Evolutionary conservation across 2,888 invertebrate species (phyloP), one percentile per base, ranked within the genome.

Genomic region (Hirtodrosophila duncani): DNA sequence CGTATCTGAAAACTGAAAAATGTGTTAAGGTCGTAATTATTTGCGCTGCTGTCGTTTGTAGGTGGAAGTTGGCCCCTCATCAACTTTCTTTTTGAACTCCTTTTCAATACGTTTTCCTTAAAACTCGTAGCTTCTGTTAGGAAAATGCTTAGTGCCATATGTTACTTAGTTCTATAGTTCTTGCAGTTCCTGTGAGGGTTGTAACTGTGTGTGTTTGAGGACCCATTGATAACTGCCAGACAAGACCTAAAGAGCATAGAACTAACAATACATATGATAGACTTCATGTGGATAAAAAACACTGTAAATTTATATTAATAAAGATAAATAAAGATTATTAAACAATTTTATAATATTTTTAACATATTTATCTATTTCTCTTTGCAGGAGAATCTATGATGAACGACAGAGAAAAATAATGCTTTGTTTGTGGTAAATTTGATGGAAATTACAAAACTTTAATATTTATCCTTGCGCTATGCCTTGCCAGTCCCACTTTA

Each of bases 371-470:
- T 20, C 16, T 52, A 41, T 43, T 41, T 77, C 11, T 61, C n/a
- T 13, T 83, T 84, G 5, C 70, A 85, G 84, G 85, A 84, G 72
- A 74, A 85, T 83, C 83, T 84, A 82, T 80, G 74, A 85, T 85
- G 83, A 84, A 85, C 85, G 82, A 83, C 80, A 81, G 71, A 81
- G 78, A 80, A 74, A 83, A 83, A 81, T 84, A 85, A 83, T 70
- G 78, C 82, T 83, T 84, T 81, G 81, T 80, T 84, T 83, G 83
- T 83, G 84, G 84, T 84, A 84, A 84, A 69, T 50, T 50, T 51
- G 9, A 36, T 24, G 21, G 8, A 38, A 27, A 48, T 45, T 55
- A 7, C 26, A 24, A 55, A 67, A 63, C 57, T 69, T 55, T 57
- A 52, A 63, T 39, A 39, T 74, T 39, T 45, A 17, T 13, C 20